Evolutionary conservation across 2,888 invertebrate species (phyloP).

Genomic region (Drosophila emarginata): DNA sequence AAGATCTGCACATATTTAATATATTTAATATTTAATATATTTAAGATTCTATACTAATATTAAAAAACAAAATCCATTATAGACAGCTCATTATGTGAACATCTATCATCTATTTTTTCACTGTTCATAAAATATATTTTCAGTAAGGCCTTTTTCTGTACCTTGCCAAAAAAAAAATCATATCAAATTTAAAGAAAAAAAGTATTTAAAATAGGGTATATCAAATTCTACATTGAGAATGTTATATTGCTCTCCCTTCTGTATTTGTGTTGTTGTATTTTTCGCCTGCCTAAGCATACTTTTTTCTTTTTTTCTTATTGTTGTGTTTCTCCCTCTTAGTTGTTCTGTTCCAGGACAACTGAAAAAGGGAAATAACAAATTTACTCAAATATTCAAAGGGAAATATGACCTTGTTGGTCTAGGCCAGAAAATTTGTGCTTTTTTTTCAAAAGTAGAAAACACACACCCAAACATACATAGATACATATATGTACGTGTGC

Average conservation of each 20-base stretch:
- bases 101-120: too few species aligned
- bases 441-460: background rate
- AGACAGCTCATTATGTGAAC: too few species aligned
- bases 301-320: background rate
- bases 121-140: too few species aligned
- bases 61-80: too few species aligned
- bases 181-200: too few species aligned
- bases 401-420: constrained; percentile 16
- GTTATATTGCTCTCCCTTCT: background rate
- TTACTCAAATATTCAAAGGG: constrained; percentile 26
- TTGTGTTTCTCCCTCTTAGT: background rate
- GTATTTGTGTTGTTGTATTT: background rate
- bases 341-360: constrained; percentile 1
- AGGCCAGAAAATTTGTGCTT: constrained; percentile 21
- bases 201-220: background rate
- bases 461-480: constrained; percentile 23
- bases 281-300: constrained; percentile 2
- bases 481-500: too few species aligned
- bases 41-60: too few species aligned
- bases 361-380: constrained; percentile 22
- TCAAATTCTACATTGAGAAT: background rate
- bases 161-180: too few species aligned
- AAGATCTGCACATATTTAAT: too few species aligned
- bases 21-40: too few species aligned
- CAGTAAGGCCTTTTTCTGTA: too few species aligned